Conservation (phyloP, 2,888 invertebrate genomes). For the Nineta flava region DNA sequence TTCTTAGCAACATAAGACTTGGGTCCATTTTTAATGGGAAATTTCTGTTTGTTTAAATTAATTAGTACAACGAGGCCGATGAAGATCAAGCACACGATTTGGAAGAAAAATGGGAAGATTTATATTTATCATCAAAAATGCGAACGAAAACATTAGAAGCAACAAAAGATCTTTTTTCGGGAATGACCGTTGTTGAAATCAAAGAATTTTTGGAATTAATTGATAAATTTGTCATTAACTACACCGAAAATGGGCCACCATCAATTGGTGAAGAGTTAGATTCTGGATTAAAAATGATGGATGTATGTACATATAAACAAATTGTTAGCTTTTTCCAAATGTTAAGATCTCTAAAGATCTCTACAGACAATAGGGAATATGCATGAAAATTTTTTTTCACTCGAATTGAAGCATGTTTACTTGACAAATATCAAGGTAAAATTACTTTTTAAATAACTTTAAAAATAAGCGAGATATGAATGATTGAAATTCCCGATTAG, state of each 20-base stretch:
- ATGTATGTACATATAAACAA: constrained; percentile 17
- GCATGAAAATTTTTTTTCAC: too few species aligned
- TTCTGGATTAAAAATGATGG: constrained; percentile 50
- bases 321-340: too few species aligned
- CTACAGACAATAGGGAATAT: too few species aligned
- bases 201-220: constrained; percentile 44
- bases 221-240: constrained; percentile 53
- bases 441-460: too few species aligned
- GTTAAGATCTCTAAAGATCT: too few species aligned
- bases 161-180: constrained; percentile 76
- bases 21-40: too few species aligned
- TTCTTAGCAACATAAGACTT: too few species aligned
- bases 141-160: constrained; percentile 52
- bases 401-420: too few species aligned
- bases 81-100: constrained; percentile 39
- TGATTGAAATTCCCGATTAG: too few species aligned
- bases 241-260: constrained; percentile 62
- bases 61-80: constrained; percentile 35
- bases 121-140: constrained; percentile 53
- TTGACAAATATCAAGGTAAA: too few species aligned
- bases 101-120: constrained; percentile 49
- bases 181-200: constrained; percentile 63
- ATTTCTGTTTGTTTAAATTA: too few species aligned
- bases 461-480: too few species aligned
- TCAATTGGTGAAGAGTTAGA: constrained; percentile 66